These are phyloP conservation scores for Tylochromis polylepis DNA, from an alignment of 2,113 vertebrate species.

Conservation along the genomic window DNA sequence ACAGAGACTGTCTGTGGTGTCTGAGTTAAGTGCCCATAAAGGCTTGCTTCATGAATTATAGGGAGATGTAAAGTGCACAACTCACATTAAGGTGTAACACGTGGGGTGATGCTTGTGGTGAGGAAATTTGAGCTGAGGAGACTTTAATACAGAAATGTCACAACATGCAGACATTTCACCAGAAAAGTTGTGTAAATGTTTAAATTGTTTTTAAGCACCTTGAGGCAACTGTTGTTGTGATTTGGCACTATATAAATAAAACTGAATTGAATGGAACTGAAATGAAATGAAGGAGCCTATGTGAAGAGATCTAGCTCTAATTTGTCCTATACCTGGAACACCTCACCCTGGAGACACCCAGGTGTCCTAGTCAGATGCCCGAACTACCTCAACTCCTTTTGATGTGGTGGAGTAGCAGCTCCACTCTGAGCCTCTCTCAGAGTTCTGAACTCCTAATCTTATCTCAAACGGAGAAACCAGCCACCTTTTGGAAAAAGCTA, in stretches of 20 bases:
- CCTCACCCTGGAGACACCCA: not conserved
- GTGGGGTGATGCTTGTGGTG: not conserved
- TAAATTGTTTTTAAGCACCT: not conserved
- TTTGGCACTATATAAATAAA: not conserved
- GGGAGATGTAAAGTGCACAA: constrained; percentile 3
- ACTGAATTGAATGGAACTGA: not conserved
- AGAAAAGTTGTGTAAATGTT: not conserved
- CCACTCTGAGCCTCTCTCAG: not conserved
- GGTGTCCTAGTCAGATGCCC: not conserved
- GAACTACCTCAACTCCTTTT: not conserved
- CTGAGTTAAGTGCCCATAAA: not conserved
- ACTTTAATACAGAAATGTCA: not conserved
- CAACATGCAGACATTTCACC: not conserved
- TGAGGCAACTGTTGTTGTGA: not conserved
- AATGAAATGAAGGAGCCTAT: not conserved
- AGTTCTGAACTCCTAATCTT: not conserved
- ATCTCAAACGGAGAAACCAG: not conserved
- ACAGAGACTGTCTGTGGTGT: not conserved
- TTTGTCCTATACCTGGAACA: not conserved
- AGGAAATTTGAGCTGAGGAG: not conserved
- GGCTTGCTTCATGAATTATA: constrained; percentile 16
- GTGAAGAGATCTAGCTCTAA: not conserved
- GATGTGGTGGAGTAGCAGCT: not conserved
- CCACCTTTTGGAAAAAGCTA: not conserved
- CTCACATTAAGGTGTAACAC: not conserved